Conservation (phyloP, 2,888 invertebrate species). For the Chymomyza fuscimana region DNA sequence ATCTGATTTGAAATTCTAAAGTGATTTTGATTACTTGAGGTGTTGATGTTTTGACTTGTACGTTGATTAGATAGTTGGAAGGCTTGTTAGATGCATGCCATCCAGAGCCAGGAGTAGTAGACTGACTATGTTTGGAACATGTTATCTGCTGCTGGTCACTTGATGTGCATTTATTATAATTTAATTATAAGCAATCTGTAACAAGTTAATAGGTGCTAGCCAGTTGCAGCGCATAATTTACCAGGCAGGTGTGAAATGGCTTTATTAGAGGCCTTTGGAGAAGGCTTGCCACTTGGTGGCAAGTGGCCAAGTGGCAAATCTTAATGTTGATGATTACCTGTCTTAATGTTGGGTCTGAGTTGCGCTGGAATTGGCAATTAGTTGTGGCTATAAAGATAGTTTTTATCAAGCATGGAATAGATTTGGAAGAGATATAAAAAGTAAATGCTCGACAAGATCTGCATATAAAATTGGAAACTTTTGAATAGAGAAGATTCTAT, state of each 20-base stretch:
- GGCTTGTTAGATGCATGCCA: conserved; percentile 72
- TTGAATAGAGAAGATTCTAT: too few relatives aligned
- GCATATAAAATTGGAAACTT: too few relatives aligned
- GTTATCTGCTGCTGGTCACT: conserved; percentile 2
- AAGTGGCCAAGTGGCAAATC: conserved; percentile 35
- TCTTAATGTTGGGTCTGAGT: not conserved
- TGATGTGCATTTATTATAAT: conserved; percentile 64
- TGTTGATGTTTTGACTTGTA: conserved; percentile 73
- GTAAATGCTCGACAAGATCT: too few relatives aligned
- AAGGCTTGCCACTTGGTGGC: not conserved
- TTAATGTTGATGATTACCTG: not conserved
- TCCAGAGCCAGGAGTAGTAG: not conserved
- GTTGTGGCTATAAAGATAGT: not conserved
- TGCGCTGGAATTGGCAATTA: not conserved
- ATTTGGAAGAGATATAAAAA: not conserved
- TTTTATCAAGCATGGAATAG: not conserved
- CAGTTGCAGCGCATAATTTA: conserved; percentile 50
- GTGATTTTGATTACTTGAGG: conserved; percentile 73
- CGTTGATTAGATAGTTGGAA: conserved; percentile 70
- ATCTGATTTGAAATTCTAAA: conserved; percentile 72
- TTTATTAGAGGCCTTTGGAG: conserved; percentile 49
- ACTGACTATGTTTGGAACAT: not conserved
- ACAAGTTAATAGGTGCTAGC: conserved; percentile 58
- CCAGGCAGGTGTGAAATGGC: conserved; percentile 69
- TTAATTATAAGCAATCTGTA: conserved; percentile 71